phyloP scores from a whole-genome alignment of 2,888 invertebrate species.

The Cephus sareptanus region DNA sequence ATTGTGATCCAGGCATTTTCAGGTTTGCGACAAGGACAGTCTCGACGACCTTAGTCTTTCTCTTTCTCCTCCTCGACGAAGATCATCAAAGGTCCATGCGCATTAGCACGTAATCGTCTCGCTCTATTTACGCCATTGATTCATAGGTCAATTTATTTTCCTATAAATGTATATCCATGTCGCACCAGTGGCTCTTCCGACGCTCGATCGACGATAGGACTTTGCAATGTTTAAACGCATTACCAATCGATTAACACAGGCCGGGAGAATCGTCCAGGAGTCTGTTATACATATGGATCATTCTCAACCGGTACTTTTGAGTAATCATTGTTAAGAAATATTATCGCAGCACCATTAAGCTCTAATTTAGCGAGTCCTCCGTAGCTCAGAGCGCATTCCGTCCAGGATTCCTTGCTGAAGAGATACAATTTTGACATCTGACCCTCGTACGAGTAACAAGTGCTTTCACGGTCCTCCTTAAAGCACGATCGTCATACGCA shows the following conservation, averaged over 20 bases:
- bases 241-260: neutral
- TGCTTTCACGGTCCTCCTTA: neutral
- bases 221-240: neutral
- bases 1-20: slow-evolving; percentile 43
- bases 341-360: neutral
- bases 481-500: neutral
- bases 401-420: neutral
- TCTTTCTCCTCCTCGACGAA: slow-evolving; percentile 7
- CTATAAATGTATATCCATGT: neutral
- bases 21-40: neutral
- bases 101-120: neutral
- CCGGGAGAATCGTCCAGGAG: too few species aligned
- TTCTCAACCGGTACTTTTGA: neutral
- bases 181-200: neutral
- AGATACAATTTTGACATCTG: neutral
- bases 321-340: neutral
- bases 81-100: neutral
- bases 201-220: neutral
- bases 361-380: neutral
- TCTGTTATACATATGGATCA: neutral
- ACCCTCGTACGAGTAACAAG: neutral
- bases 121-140: neutral
- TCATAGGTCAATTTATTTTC: neutral
- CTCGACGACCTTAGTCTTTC: neutral
- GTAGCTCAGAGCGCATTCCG: neutral